phyloP scores from a whole-genome alignment of 2,888 invertebrate genomes.

The Frankliniella fusca region DNA sequence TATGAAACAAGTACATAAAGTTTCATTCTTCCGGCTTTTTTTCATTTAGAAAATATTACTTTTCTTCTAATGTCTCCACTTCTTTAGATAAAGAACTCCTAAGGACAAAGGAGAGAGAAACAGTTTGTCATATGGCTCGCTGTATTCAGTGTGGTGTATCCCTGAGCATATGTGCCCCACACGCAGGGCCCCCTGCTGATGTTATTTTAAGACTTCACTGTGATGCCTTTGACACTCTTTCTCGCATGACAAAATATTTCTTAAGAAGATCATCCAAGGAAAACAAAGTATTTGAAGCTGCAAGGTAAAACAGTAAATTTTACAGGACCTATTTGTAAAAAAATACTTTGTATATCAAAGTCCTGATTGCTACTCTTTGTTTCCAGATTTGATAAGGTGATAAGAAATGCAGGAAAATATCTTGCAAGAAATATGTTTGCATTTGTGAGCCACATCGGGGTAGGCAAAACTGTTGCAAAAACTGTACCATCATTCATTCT shows the following conservation, averaged over 20 bases:
- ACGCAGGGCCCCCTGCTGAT: conserved; percentile 55
- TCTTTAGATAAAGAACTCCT: conserved; percentile 48
- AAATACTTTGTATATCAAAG: not conserved
- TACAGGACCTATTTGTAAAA: not conserved
- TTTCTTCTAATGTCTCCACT: not conserved
- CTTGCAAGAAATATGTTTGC: conserved; percentile 55
- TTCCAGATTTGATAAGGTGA: conserved; percentile 42
- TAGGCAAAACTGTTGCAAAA: conserved; percentile 41
- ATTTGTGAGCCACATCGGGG: conserved; percentile 57
- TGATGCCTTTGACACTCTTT: conserved; percentile 54
- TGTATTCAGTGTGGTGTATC: conserved; percentile 53
- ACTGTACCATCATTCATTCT: not conserved
- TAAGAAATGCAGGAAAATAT: conserved; percentile 58
- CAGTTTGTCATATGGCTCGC: conserved; percentile 57
- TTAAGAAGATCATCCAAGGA: conserved; percentile 49
- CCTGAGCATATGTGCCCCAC: conserved; percentile 52
- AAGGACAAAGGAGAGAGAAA: conserved; percentile 53
- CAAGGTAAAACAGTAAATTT: conserved; percentile 45
- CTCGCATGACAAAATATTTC: conserved; percentile 59
- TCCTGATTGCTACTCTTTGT: conserved; percentile 5
- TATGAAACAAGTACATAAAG: conserved; percentile 31
- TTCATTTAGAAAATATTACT: not conserved
- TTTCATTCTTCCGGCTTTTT: not conserved
- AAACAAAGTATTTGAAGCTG: conserved; percentile 50
- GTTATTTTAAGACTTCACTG: conserved; percentile 55